These are phyloP conservation scores for Germaria angustata DNA, from an alignment of 2,888 invertebrate species.

Conservation along the genomic window DNA sequence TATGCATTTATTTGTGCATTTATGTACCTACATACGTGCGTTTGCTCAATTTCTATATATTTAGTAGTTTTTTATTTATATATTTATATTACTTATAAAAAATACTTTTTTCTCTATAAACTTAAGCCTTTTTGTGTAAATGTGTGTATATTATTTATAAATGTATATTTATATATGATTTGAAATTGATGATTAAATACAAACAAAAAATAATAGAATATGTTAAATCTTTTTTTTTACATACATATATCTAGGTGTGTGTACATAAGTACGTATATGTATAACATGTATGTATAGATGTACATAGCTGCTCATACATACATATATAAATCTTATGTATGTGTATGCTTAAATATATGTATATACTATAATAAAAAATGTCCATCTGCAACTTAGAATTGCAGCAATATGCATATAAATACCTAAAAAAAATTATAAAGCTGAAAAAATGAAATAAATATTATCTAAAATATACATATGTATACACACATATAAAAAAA, in stretches of 20 bases:
- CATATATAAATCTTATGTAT: too few relatives aligned
- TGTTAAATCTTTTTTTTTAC: slow-evolving; percentile 4
- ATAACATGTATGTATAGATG: too few relatives aligned
- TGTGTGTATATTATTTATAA: slow-evolving; percentile 2
- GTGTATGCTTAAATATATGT: background rate
- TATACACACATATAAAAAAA: slow-evolving; percentile 30
- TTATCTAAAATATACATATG: slow-evolving; percentile 53
- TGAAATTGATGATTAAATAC: slow-evolving; percentile 64
- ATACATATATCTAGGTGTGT: background rate
- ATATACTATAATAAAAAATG: slow-evolving; percentile 26
- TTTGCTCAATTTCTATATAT: slow-evolving; percentile 33
- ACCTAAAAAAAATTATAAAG: background rate
- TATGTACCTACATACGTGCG: slow-evolving; percentile 1
- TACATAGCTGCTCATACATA: too few relatives aligned
- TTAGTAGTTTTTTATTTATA: slow-evolving; percentile 42
- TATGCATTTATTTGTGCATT: background rate
- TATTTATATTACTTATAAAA: slow-evolving; percentile 61
- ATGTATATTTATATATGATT: slow-evolving; percentile 50
- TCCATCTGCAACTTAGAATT: slow-evolving; percentile 36
- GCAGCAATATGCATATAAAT: slow-evolving; percentile 18
- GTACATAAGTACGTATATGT: background rate
- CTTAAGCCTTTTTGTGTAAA: slow-evolving; percentile 15
- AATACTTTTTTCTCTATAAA: slow-evolving; percentile 39
- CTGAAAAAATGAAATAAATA: slow-evolving; percentile 43
- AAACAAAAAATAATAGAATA: slow-evolving; percentile 41